A percentile compares a stretch with the other conserved stretches of the same genome.
These are phyloP conservation scores for Mico argentatus DNA, from an alignment of 2,797 vertebrate genomes.

Conservation along the genomic window DNA sequence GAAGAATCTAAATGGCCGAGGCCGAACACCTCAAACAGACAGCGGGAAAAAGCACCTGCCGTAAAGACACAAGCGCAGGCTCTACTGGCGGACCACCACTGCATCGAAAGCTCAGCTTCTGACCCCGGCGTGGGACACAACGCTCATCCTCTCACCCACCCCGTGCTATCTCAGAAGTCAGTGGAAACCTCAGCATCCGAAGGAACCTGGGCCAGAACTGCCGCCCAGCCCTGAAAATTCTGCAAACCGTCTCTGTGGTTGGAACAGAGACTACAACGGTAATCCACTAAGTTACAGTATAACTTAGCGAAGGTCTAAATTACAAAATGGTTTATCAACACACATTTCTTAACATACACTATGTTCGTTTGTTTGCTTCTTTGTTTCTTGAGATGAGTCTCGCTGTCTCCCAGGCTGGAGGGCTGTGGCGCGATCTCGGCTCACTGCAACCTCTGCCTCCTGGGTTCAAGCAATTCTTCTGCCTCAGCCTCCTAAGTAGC, in stretches of 20 bases:
- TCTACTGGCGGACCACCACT: not conserved
- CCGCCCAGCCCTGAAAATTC: not conserved
- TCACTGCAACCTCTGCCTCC: no score
- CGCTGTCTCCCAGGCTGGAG: no score
- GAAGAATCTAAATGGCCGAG: not conserved
- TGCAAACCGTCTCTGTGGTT: not conserved
- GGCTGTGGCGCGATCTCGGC: no score
- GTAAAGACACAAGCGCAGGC: not conserved
- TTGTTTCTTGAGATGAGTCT: no score
- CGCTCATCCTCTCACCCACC: fast-evolving
- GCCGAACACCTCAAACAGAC: not conserved
- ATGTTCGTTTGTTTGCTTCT: not conserved
- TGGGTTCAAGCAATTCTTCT: no score
- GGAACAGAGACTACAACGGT: not conserved
- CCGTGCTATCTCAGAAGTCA: not conserved
- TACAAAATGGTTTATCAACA: not conserved
- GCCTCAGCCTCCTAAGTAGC: no score
- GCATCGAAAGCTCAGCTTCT: not conserved
- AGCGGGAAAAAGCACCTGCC: not conserved
- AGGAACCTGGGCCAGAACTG: not conserved
- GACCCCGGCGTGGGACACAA: not conserved
- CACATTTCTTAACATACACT: not conserved
- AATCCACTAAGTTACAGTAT: not conserved
- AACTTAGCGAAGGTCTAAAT: not conserved
- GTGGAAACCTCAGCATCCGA: not conserved